Percentiles rank a stretch among this genome's conserved stretches.
Evolutionary conservation across 2,888 invertebrate species (phyloP).

Genomic region (Tuberolachnus salignus): DNA sequence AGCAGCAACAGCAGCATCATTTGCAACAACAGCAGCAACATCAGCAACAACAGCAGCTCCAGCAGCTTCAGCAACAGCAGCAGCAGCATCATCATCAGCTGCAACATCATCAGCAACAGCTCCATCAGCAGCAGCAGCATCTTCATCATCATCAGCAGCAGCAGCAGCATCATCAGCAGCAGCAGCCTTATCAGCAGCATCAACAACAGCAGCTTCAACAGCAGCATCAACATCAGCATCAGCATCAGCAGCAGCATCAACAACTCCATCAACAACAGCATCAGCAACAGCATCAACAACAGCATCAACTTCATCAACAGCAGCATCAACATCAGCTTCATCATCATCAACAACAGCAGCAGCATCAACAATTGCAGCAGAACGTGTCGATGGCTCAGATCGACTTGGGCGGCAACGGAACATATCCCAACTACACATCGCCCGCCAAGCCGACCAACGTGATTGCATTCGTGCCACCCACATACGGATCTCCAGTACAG

Average conservation of each 20-base stretch:
- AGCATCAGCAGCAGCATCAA: conserved; percentile 7
- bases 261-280: conserved; percentile 5
- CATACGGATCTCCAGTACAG: conserved; percentile 50
- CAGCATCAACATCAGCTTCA: conserved; percentile 1
- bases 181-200: not conserved
- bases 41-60: not conserved
- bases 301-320: not conserved
- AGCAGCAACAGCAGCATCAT: conserved; percentile 7
- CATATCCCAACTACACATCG: conserved; percentile 6
- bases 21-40: conserved; percentile 8
- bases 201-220: not conserved
- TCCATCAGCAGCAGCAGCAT: conserved; percentile 6
- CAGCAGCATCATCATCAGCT: not conserved
- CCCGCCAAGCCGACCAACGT: conserved; percentile 24
- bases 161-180: not conserved
- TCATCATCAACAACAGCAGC: not conserved
- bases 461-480: conserved; percentile 26
- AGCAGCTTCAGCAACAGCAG: not conserved
- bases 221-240: not conserved
- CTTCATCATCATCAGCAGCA: conserved; percentile 1
- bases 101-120: not conserved
- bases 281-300: not conserved
- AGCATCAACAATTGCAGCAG: not conserved
- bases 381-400: too few species aligned
- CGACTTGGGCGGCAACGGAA: not conserved